Conservation (phyloP, 2,113 vertebrate species). For the Brachyistius frenatus region DNA sequence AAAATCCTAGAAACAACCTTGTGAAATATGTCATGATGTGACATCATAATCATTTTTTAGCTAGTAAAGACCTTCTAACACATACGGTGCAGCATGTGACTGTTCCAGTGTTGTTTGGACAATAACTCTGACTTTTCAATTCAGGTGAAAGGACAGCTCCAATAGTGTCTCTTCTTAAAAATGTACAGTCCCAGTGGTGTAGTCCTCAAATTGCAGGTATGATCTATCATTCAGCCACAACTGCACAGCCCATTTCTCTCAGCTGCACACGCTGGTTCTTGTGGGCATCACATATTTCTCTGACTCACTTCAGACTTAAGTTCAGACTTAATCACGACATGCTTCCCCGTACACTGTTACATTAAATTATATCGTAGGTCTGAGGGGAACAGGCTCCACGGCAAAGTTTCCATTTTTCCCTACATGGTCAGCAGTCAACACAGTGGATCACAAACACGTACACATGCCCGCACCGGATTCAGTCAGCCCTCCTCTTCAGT, state of each 20-base stretch:
- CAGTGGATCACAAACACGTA: slow-evolving; percentile 42
- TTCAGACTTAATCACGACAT: slow-evolving; percentile 17
- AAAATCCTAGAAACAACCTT: background rate
- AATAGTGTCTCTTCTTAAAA: slow-evolving; percentile 9
- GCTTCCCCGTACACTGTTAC: slow-evolving; percentile 14
- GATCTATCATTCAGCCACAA: slow-evolving; percentile 16
- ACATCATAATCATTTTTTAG: background rate
- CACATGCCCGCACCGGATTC: slow-evolving; percentile 19
- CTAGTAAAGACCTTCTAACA: background rate
- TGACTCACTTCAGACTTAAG: slow-evolving; percentile 18
- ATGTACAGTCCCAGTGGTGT: background rate
- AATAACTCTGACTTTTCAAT: background rate
- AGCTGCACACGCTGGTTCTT: slow-evolving; percentile 1
- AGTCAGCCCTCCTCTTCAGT: slow-evolving; percentile 48
- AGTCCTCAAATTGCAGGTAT: slow-evolving; percentile 25
- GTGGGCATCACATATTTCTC: slow-evolving; percentile 45
- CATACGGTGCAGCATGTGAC: background rate
- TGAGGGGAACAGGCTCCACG: slow-evolving; percentile 2
- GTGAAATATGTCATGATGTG: background rate
- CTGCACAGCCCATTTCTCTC: slow-evolving; percentile 5
- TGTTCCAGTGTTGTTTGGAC: background rate
- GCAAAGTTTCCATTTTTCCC: slow-evolving; percentile 31
- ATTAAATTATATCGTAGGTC: slow-evolving; percentile 27
- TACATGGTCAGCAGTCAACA: background rate
- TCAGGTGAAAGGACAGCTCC: background rate